Evolutionary conservation across 2,797 vertebrate genomes (phyloP).

Genomic region (Vultur gryphus): DNA sequence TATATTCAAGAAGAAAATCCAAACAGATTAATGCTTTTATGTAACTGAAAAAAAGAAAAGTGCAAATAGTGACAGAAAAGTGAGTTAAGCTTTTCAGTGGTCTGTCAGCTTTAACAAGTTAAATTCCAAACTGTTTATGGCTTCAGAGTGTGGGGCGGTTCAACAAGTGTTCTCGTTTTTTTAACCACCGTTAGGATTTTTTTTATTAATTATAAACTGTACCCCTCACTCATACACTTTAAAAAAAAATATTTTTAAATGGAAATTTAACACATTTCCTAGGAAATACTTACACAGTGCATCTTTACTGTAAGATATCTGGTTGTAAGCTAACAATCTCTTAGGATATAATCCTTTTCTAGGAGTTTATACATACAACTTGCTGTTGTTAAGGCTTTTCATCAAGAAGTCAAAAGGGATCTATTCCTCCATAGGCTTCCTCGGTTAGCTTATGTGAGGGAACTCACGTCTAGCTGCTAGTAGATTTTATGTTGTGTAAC

Average conservation of each 20-base stretch:
- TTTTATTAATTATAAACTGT: background rate
- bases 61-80: background rate
- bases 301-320: background rate
- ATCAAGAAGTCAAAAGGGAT: background rate
- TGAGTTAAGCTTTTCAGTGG: background rate
- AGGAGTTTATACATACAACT: background rate
- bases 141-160: background rate
- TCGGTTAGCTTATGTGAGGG: background rate
- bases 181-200: background rate
- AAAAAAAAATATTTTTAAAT: background rate
- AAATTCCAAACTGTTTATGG: background rate
- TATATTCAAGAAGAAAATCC: background rate
- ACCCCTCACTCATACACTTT: background rate
- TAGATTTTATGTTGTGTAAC: slow-evolving; percentile 20
- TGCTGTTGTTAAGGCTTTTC: background rate
- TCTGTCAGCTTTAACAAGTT: background rate
- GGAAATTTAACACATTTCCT: background rate
- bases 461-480: background rate
- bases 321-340: background rate
- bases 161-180: background rate
- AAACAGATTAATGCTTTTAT: background rate
- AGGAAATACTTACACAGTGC: background rate
- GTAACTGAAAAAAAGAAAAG: background rate
- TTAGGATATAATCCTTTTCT: background rate
- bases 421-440: background rate